Conservation (phyloP, 2,113 vertebrate species). For the Abramis brama region DNA sequence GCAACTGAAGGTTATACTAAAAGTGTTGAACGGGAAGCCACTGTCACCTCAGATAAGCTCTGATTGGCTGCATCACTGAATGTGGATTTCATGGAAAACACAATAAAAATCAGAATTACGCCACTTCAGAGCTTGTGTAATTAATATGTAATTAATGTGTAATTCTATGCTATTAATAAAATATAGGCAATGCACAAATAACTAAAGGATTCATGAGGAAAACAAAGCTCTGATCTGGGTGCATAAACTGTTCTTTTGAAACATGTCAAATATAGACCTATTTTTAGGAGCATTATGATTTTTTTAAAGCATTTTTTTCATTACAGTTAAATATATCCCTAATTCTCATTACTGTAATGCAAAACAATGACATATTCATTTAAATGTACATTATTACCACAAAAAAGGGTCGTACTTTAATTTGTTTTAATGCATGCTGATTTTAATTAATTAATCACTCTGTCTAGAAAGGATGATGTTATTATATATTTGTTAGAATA, state of each 20-base stretch:
- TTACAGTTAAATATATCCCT: not conserved
- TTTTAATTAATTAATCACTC: too few relatives aligned
- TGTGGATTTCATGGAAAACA: not conserved
- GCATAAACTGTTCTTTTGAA: not conserved
- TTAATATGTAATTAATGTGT: not conserved
- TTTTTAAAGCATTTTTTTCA: too few relatives aligned
- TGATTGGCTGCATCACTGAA: not conserved
- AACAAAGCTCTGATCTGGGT: not conserved
- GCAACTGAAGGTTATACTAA: not conserved
- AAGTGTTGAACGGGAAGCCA: not conserved
- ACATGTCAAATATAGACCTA: not conserved
- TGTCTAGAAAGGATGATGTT: too few relatives aligned
- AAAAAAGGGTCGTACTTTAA: too few relatives aligned
- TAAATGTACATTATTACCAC: not conserved
- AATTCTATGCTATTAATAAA: not conserved
- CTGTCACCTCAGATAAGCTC: not conserved
- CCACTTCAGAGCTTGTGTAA: not conserved
- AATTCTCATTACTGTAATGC: not conserved
- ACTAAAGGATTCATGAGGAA: conserved; percentile 11
- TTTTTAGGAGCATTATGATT: too few relatives aligned
- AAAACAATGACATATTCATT: not conserved
- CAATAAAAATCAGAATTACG: not conserved
- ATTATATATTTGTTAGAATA: too few relatives aligned
- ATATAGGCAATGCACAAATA: not conserved
- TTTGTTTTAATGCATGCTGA: not conserved